A percentile compares a stretch with the other conserved stretches of the same genome.
phyloP scores from a whole-genome alignment of 2,797 vertebrate genomes.

The Sciurus vulgaris region DNA sequence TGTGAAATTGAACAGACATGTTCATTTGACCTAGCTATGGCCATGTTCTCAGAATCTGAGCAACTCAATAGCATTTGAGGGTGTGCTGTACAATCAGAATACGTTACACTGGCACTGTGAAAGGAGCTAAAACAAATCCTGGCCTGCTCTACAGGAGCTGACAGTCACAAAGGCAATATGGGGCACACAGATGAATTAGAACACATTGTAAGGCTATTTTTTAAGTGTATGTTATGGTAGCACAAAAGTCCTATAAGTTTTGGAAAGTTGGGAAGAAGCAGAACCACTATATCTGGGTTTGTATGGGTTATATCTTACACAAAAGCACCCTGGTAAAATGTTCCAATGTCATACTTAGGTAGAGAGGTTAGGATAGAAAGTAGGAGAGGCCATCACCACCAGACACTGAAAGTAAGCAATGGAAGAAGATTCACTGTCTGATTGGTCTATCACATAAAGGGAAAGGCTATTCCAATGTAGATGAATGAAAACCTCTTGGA shows the following conservation, averaged over 20 bases:
- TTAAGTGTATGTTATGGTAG: not conserved
- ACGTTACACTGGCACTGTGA: not conserved
- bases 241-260: conserved; percentile 21
- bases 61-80: conserved; percentile 18
- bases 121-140: conserved; percentile 25
- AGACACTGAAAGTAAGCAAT: conserved; percentile 37
- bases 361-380: not conserved
- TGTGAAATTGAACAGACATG: conserved; percentile 65
- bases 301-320: not conserved
- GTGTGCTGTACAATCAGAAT: not conserved
- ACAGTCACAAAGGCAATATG: conserved; percentile 34
- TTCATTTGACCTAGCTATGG: conserved; percentile 26
- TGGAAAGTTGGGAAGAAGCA: not conserved
- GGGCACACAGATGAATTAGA: not conserved
- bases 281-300: not conserved
- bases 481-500: not conserved
- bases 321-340: conserved; percentile 32
- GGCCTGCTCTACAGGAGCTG: not conserved
- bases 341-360: conserved; percentile 18
- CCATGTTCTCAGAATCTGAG: conserved; percentile 48
- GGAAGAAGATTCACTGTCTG: not conserved
- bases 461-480: conserved; percentile 1
- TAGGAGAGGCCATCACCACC: not conserved
- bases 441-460: not conserved
- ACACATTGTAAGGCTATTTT: conserved; percentile 28